phyloP scores from a whole-genome alignment of 2,113 vertebrate genomes.

The Chroicocephalus ridibundus region DNA sequence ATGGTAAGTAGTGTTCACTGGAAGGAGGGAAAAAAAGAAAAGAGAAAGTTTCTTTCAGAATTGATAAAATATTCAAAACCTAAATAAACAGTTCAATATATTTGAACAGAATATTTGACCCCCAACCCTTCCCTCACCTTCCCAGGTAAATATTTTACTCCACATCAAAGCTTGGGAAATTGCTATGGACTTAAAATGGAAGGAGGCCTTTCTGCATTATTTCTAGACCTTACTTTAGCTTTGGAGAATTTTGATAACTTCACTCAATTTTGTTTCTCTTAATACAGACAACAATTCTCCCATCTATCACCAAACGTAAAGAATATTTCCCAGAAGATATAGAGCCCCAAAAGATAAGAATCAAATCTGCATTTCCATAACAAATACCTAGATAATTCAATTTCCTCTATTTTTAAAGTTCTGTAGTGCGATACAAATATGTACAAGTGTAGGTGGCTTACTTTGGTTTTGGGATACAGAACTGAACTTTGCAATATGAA shows the following conservation, averaged over 20 bases:
- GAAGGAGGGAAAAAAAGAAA: background rate
- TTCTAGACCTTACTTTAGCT: background rate
- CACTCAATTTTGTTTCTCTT: background rate
- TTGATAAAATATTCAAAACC: background rate
- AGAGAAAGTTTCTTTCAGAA: background rate
- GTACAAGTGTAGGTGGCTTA: slow-evolving; percentile 35
- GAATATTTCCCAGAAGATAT: background rate
- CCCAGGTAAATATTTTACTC: background rate
- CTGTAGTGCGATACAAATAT: slow-evolving; percentile 21
- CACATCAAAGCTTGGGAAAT: background rate
- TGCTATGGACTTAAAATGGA: background rate
- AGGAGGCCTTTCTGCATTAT: background rate
- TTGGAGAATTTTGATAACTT: background rate
- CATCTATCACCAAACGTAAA: background rate
- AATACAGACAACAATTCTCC: background rate
- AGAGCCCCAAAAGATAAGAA: background rate
- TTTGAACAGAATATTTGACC: background rate
- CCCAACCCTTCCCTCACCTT: fast-evolving
- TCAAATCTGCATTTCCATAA: slow-evolving; percentile 13
- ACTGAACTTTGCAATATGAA: slow-evolving; percentile 38
- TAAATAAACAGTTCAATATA: background rate
- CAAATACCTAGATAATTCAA: background rate
- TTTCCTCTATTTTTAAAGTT: background rate
- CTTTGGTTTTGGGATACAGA: slow-evolving; percentile 22
- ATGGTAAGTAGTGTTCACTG: background rate